These are phyloP conservation scores for Tiphia femorata DNA, from an alignment of 2,888 invertebrate genomes.

Conservation along the genomic window DNA sequence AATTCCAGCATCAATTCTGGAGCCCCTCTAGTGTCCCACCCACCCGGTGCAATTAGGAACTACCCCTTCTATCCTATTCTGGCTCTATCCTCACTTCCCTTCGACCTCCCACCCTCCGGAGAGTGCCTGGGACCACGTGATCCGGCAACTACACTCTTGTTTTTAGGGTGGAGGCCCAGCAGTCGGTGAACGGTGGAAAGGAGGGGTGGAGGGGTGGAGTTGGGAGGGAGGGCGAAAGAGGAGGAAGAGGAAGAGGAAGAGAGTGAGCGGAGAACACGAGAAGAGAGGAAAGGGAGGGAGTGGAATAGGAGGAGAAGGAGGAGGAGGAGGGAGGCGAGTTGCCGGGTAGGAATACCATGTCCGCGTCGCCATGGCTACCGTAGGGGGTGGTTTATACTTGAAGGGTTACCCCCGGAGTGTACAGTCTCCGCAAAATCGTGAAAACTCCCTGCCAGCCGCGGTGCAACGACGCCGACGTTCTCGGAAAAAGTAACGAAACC, in stretches of 20 bases:
- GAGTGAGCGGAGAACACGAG: constrained; percentile 4
- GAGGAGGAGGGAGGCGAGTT: constrained; percentile 42
- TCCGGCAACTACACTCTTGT: constrained; percentile 64
- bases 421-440: constrained; percentile 64
- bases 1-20: constrained; percentile 66
- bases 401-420: constrained; percentile 59
- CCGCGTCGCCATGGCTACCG: constrained; percentile 62
- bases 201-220: constrained; percentile 26
- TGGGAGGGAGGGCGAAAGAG: constrained; percentile 35
- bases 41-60: constrained; percentile 65
- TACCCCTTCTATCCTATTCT: constrained; percentile 61
- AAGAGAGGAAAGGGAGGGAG: constrained; percentile 22
- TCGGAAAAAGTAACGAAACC: constrained; percentile 42
- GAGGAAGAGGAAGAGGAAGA: constrained; percentile 12
- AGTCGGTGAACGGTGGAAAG: constrained; percentile 41
- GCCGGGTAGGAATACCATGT: constrained; percentile 61
- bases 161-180: constrained; percentile 58
- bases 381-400: constrained; percentile 63
- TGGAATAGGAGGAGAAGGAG: constrained; percentile 36
- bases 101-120: constrained; percentile 52
- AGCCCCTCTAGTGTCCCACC: constrained; percentile 60
- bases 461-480: constrained; percentile 7
- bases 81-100: constrained; percentile 57
- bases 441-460: constrained; percentile 48
- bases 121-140: constrained; percentile 61